A percentile compares a stretch with the other conserved stretches of the same genome.
Conservation (phyloP, 2,888 invertebrate species). For the Lepas anatifera region DNA sequence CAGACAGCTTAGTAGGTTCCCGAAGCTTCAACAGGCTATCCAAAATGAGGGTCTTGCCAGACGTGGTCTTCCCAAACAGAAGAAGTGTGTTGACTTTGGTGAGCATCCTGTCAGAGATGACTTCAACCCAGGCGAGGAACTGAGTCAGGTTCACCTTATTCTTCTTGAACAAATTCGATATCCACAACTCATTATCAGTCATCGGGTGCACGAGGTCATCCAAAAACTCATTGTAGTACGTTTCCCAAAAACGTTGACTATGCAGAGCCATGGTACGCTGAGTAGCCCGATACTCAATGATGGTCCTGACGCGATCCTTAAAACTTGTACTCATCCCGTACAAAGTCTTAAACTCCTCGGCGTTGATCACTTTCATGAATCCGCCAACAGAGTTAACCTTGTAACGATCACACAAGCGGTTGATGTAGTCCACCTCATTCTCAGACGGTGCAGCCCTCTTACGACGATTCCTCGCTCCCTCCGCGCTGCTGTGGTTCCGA, state of each 20-base stretch:
- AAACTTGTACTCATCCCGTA: not conserved
- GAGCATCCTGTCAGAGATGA: not conserved
- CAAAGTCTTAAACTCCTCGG: not conserved
- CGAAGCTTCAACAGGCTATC: not conserved
- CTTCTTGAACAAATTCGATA: not conserved
- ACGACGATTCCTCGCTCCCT: not conserved
- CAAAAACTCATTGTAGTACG: not conserved
- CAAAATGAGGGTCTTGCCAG: not conserved
- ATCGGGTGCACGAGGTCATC: not conserved
- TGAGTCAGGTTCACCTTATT: not conserved
- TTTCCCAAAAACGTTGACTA: not conserved
- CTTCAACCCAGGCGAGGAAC: not conserved
- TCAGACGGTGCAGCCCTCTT: not conserved
- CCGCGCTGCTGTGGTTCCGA: too few relatives aligned
- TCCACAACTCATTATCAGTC: not conserved
- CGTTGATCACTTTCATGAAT: not conserved
- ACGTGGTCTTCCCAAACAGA: not conserved
- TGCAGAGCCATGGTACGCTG: not conserved
- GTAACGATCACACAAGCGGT: not conserved
- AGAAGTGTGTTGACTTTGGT: not conserved
- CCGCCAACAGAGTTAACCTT: not conserved
- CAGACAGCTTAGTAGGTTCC: not conserved
- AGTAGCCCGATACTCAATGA: not conserved
- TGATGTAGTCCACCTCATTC: not conserved
- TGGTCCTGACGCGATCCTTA: not conserved